Evolutionary conservation across 2,797 vertebrate species (phyloP).

Genomic region (Acestrorhynchus altus): DNA sequence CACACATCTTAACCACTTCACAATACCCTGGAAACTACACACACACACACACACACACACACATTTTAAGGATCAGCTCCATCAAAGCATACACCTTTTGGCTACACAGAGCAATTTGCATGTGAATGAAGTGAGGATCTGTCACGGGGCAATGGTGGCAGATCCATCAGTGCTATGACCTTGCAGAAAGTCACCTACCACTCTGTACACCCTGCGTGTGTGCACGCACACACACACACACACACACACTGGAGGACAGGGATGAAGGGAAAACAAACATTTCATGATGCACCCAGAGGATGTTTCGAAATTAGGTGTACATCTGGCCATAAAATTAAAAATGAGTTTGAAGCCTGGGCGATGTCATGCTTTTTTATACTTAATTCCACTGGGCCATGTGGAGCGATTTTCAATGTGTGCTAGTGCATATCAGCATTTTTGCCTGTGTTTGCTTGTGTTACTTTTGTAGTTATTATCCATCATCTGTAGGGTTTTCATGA

Average conservation of each 20-base stretch:
- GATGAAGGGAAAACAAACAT: slow-evolving; percentile 32
- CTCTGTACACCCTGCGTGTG: slow-evolving; percentile 28
- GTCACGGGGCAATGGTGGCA: slow-evolving; percentile 47
- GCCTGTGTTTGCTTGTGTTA: background rate
- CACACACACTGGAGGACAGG: slow-evolving; percentile 1
- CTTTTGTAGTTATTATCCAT: background rate
- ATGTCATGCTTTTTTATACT: background rate
- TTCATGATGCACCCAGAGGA: slow-evolving; percentile 19
- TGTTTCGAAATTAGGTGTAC: slow-evolving; percentile 10
- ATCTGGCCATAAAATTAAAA: slow-evolving; percentile 13
- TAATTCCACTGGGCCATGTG: slow-evolving; percentile 6
- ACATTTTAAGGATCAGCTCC: slow-evolving; percentile 50
- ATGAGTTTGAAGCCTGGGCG: background rate
- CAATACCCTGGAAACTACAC: background rate
- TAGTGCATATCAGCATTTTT: background rate
- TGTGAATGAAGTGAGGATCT: slow-evolving; percentile 68
- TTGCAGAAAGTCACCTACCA: slow-evolving; percentile 67
- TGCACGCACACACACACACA: slow-evolving; percentile 14
- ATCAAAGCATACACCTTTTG: slow-evolving; percentile 65
- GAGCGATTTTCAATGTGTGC: background rate
- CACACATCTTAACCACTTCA: slow-evolving; percentile 7
- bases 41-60: slow-evolving; percentile 7
- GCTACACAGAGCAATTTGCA: slow-evolving; percentile 70
- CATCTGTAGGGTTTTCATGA: background rate
- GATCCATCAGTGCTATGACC: slow-evolving; percentile 69